A percentile compares a stretch with the other conserved stretches of the same genome.
Evolutionary conservation across 2,113 vertebrate genomes (phyloP).

Genomic region (Ovis canadensis): DNA sequence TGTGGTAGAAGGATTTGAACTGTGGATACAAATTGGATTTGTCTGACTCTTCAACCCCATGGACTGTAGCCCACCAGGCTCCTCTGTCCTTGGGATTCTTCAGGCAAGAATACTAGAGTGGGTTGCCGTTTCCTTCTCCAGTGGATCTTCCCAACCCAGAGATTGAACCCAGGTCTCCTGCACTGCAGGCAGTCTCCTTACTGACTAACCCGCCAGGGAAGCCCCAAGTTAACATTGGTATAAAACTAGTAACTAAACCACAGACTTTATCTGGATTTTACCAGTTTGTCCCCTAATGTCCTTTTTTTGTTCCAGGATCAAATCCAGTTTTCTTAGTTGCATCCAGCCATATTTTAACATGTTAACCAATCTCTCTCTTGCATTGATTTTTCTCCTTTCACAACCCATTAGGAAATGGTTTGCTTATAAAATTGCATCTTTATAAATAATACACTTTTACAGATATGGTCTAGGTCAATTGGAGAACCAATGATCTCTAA

Average conservation of each 20-base stretch:
- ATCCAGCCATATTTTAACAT: not conserved
- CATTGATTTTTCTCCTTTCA: not conserved
- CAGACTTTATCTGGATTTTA: not conserved
- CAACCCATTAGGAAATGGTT: not conserved
- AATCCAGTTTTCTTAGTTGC: not conserved
- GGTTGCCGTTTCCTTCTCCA: not conserved
- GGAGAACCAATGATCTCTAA: conserved; percentile 11
- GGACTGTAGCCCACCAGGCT: not conserved
- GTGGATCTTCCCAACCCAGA: not conserved
- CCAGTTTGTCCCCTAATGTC: not conserved
- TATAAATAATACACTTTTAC: not conserved
- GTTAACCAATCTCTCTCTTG: not conserved
- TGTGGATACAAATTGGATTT: not conserved
- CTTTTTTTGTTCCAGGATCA: not conserved
- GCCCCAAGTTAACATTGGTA: not conserved
- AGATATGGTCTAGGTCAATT: not conserved
- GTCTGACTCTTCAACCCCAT: not conserved
- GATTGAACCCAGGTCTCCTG: not conserved
- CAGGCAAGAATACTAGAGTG: not conserved
- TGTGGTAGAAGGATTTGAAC: not conserved
- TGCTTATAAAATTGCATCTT: conserved; percentile 5
- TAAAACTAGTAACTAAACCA: not conserved
- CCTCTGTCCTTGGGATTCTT: not conserved
- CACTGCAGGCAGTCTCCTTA: not conserved
- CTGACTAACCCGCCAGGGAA: not conserved